phyloP scores from a whole-genome alignment of 2,797 vertebrate species.

The Pantherophis alleghaniensis region DNA sequence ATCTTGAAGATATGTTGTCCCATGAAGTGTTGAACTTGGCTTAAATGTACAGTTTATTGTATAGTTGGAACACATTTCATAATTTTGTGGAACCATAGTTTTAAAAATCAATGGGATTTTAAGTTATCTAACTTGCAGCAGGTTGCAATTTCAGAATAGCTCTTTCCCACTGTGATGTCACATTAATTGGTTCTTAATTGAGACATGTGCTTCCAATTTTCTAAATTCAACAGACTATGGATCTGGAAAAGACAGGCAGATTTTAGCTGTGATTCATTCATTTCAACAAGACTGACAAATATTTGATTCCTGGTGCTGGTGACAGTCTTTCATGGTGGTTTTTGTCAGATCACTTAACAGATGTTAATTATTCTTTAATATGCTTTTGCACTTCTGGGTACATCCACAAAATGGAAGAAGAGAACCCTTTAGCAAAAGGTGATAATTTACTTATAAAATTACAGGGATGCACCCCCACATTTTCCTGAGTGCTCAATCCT shows the following conservation, averaged over 20 bases:
- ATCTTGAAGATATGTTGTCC: slow-evolving; percentile 12
- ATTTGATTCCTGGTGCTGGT: not conserved
- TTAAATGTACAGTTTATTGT: not conserved
- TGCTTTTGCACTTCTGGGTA: not conserved
- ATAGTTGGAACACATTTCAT: slow-evolving; percentile 25
- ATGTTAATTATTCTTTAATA: slow-evolving; percentile 6
- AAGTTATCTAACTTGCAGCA: slow-evolving; percentile 61
- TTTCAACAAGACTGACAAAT: slow-evolving; percentile 16
- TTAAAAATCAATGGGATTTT: slow-evolving; percentile 56
- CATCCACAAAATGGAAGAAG: not conserved
- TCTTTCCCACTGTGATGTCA: slow-evolving; percentile 65
- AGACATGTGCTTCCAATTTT: slow-evolving; percentile 68
- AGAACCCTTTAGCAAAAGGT: not conserved
- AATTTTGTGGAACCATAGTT: slow-evolving; percentile 47
- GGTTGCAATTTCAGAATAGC: slow-evolving; percentile 58
- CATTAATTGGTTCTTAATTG: slow-evolving; percentile 73
- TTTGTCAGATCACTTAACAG: slow-evolving; percentile 5
- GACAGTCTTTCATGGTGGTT: not conserved
- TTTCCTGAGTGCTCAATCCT: not conserved
- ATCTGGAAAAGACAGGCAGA: slow-evolving; percentile 53
- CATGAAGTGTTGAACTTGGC: slow-evolving; percentile 22
- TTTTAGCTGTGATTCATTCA: slow-evolving; percentile 29
- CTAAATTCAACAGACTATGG: slow-evolving; percentile 65
- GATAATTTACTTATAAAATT: not conserved
- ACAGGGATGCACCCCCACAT: not conserved